Evolutionary conservation across 1,140 invertebrate genomes (phyloP).

Genomic region (Andrena cerasifolii): DNA sequence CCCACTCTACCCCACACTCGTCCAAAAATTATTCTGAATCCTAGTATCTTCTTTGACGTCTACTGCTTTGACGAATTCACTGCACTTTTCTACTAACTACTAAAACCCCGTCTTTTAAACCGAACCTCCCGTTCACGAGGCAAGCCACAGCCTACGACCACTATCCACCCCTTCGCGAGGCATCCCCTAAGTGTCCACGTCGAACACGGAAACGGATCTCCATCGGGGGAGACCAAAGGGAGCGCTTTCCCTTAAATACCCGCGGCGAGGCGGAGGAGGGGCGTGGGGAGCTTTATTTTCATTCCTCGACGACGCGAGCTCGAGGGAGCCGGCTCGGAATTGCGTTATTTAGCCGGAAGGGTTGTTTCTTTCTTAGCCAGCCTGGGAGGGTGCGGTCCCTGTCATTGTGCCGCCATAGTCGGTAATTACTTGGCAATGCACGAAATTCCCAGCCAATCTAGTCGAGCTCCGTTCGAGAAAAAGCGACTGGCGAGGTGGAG

Average conservation of each 20-base stretch:
- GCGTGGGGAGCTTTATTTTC: not conserved
- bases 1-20: no score
- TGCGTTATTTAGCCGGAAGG: constrained; percentile 26
- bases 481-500: not conserved
- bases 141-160: no score
- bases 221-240: no score
- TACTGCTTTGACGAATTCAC: no score
- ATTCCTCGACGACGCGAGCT: not conserved
- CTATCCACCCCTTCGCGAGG: no score
- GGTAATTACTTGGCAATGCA: constrained; percentile 35
- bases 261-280: not conserved
- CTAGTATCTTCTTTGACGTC: no score
- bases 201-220: constrained; percentile 8
- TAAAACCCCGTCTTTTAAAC: no score
- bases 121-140: no score
- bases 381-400: not conserved
- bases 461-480: constrained; percentile 1
- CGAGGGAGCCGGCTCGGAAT: not conserved
- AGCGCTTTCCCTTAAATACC: constrained; percentile 1
- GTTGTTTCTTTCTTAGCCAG: constrained; percentile 10
- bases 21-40: no score
- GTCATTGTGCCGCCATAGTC: not conserved
- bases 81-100: no score
- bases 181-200: not conserved
- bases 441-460: constrained; percentile 20